These are phyloP conservation scores for Xenopus laevis DNA, from an alignment of 2,113 vertebrate species.

Conservation along the genomic window DNA sequence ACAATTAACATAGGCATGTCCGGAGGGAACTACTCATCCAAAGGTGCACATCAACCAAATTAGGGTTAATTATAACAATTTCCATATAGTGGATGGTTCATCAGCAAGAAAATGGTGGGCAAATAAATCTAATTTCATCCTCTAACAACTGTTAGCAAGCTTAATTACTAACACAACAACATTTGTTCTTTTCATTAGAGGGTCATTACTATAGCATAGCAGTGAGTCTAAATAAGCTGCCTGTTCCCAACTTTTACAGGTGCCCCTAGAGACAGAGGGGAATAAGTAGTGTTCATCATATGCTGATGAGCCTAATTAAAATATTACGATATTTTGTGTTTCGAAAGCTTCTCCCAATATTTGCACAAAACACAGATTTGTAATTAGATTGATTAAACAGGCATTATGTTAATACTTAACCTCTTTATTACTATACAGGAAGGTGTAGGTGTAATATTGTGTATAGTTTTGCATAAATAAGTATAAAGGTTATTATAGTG, in stretches of 20 bases:
- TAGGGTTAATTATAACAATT: conserved; percentile 88
- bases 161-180: conserved; percentile 72
- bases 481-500: too few relatives aligned
- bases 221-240: conserved; percentile 52
- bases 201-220: conserved; percentile 58
- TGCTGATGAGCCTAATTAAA: conserved; percentile 62
- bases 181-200: conserved; percentile 63
- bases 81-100: conserved; percentile 70
- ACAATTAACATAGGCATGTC: conserved; percentile 15
- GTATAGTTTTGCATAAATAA: too few relatives aligned
- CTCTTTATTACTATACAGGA: conserved; percentile 1
- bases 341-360: conserved; percentile 36
- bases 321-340: conserved; percentile 46
- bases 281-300: conserved; percentile 44
- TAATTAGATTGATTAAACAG: conserved; percentile 48
- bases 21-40: conserved; percentile 27
- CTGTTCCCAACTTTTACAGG: conserved; percentile 55
- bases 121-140: conserved; percentile 93
- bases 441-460: neutral
- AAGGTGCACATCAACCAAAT: conserved; percentile 69
- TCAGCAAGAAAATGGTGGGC: conserved; percentile 77
- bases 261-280: conserved; percentile 54
- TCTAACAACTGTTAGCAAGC: conserved; percentile 63
- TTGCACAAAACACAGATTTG: conserved; percentile 37
- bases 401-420: conserved; percentile 52